These are phyloP conservation scores for Neelides folsomi DNA, from an alignment of 2,888 invertebrate species.

Conservation along the genomic window DNA sequence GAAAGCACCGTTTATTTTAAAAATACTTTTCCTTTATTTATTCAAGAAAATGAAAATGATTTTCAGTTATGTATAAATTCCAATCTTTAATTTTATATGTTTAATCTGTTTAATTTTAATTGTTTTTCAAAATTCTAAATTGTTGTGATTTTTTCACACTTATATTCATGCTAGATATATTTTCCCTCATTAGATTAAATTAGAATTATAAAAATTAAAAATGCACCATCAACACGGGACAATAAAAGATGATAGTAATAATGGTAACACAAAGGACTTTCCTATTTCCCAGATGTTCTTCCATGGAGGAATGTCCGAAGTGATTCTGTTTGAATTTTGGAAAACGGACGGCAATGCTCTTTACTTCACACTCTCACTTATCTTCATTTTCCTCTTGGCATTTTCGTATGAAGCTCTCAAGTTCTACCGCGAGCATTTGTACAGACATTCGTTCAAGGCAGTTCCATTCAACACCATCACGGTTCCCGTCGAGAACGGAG, in stretches of 20 bases:
- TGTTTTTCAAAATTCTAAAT: neutral
- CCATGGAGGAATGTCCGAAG: conserved; percentile 58
- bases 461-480: conserved; percentile 72
- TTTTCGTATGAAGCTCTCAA: conserved; percentile 91
- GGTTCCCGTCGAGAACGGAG: conserved; percentile 56
- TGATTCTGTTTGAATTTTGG: conserved; percentile 72
- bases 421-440: conserved; percentile 68
- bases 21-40: too few relatives aligned
- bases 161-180: too few relatives aligned
- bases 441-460: conserved; percentile 75
- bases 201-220: too few relatives aligned
- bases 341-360: conserved; percentile 52
- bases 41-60: too few relatives aligned
- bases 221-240: too few relatives aligned
- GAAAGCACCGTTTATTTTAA: too few relatives aligned
- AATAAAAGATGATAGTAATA: too few relatives aligned
- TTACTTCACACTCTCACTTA: conserved; percentile 75
- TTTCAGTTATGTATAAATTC: too few relatives aligned
- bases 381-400: conserved; percentile 82
- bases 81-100: neutral
- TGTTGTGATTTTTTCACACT: neutral
- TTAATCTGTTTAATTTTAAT: neutral
- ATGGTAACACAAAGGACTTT: neutral
- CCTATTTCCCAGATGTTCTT: conserved; percentile 49
- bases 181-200: too few relatives aligned